Evolutionary conservation across 2,888 invertebrate genomes (phyloP), one percentile per base, ranked within the genome.

Genomic region (Drosophila mimetica): DNA sequence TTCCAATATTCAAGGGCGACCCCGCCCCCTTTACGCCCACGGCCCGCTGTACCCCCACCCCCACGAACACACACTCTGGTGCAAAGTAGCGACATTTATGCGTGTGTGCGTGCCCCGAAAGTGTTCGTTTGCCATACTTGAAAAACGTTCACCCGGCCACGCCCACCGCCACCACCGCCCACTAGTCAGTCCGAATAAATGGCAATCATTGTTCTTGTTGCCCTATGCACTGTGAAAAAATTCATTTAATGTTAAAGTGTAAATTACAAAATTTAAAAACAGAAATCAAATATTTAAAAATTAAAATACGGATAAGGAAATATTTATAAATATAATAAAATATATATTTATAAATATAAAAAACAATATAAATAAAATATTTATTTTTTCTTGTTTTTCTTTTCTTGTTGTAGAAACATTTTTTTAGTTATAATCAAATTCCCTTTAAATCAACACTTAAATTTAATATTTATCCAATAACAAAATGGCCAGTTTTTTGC

Each of bases 11-110:
- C 1, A 25, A n/a, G 25, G 25, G 25, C 8, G 20, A 8, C 20
- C 9, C 14, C 13, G 14, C 28, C 25, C 44, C 14, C 16, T 6
- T n/a, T 13, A 32, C 32, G 42, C 30, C 37, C 32, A 7, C 32
- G 22, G 20, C 22, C 22, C 22, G 5, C 22, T 6, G 6, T 9
- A 14, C 13, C 52, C 30, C 48, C 30, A 8, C 41, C 30, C 6
- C 41, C 36, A 11, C 20, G 39, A 32, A n/a, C 70, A 71, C 65
- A 75, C 77, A 74, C 66, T 80, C 76, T 65, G 61, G 63, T 67
- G 44, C 52, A 77, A 83, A 80, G 78, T 78, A 77, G 78, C 84
- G 69, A 63, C 75, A 75, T 80, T 80, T 80, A 80, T 83, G 80
- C 84, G 76, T 74, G 64, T 82, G 77, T 83, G 80, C 80, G 71